Conservation (phyloP, 2,888 invertebrate species). For the Thymelicus acteon region DNA sequence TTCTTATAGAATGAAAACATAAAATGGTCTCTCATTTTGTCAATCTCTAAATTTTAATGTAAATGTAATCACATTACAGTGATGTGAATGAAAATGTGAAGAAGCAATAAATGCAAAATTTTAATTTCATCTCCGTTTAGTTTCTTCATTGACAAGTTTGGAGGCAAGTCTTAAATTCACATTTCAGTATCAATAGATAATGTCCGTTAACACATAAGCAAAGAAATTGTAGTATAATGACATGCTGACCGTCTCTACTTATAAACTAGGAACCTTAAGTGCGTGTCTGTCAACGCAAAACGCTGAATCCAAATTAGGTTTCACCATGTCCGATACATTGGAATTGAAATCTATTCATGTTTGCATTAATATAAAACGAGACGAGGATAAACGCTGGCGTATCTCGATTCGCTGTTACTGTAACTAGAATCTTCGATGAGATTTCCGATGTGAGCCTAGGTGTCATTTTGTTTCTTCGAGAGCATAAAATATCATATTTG, state of each 20-base stretch:
- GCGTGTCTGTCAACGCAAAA: slow-evolving; percentile 25
- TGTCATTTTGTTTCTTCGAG: slow-evolving; percentile 4
- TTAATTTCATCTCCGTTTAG: too few relatives aligned
- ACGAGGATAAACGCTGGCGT: slow-evolving; percentile 8
- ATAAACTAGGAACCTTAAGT: neutral
- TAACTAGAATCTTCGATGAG: slow-evolving; percentile 13
- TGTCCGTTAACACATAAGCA: neutral
- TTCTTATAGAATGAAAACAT: too few relatives aligned
- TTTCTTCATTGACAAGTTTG: too few relatives aligned
- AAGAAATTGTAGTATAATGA: neutral
- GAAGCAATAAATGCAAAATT: too few relatives aligned
- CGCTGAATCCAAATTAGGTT: slow-evolving; percentile 32
- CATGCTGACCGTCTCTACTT: neutral
- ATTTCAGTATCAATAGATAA: too few relatives aligned
- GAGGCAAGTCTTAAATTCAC: too few relatives aligned
- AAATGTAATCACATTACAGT: too few relatives aligned
- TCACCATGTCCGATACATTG: slow-evolving; percentile 24
- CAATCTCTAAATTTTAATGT: too few relatives aligned
- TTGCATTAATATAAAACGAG: slow-evolving; percentile 31
- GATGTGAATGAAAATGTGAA: too few relatives aligned
- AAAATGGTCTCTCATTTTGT: too few relatives aligned
- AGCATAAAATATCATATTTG: neutral
- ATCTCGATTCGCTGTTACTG: slow-evolving; percentile 1
- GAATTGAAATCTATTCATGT: slow-evolving; percentile 29
- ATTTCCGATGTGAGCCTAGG: neutral